Evolutionary conservation across 2,113 vertebrate genomes (phyloP).

Genomic region (Pollimyrus isidori): DNA sequence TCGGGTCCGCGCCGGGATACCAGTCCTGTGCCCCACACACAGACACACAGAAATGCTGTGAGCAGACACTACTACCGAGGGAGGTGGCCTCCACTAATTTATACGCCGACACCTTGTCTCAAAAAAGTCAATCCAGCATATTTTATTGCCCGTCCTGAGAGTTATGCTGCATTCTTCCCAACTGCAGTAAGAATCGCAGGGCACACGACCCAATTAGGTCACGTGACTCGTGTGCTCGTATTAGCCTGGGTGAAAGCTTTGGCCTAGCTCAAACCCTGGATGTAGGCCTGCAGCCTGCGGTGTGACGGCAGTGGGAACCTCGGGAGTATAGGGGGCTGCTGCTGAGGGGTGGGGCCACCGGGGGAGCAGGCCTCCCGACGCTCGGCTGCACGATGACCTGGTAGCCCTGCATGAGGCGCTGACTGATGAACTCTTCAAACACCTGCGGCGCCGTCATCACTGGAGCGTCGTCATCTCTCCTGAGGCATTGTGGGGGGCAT

Average conservation of each 20-base stretch:
- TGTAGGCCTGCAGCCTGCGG: not conserved
- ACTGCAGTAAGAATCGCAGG: not conserved
- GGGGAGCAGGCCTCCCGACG: slow-evolving; percentile 60
- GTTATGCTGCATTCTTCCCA: not conserved
- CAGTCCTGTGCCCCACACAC: slow-evolving; percentile 61
- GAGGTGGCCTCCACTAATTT: not conserved
- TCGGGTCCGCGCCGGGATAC: slow-evolving; percentile 76
- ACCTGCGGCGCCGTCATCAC: slow-evolving; percentile 88
- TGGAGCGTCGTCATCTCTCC: slow-evolving; percentile 84
- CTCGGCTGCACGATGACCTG: slow-evolving; percentile 91
- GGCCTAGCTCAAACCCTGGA: not conserved
- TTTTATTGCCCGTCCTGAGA: not conserved
- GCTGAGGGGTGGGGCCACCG: slow-evolving; percentile 73
- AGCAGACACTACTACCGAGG: not conserved
- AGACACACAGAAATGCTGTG: not conserved
- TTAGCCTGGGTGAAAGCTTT: not conserved
- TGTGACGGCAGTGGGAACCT: slow-evolving; percentile 53
- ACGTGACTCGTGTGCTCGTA: not conserved
- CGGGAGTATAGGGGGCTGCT: slow-evolving; percentile 91
- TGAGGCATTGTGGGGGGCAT: slow-evolving; percentile 39
- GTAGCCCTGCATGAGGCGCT: slow-evolving; percentile 96
- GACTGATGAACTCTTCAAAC: slow-evolving; percentile 96
- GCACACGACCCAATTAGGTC: not conserved
- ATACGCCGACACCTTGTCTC: not conserved
- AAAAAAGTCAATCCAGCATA: not conserved